Evolutionary conservation across 2,113 vertebrate species (phyloP).

Genomic region (Delphinus delphis): DNA sequence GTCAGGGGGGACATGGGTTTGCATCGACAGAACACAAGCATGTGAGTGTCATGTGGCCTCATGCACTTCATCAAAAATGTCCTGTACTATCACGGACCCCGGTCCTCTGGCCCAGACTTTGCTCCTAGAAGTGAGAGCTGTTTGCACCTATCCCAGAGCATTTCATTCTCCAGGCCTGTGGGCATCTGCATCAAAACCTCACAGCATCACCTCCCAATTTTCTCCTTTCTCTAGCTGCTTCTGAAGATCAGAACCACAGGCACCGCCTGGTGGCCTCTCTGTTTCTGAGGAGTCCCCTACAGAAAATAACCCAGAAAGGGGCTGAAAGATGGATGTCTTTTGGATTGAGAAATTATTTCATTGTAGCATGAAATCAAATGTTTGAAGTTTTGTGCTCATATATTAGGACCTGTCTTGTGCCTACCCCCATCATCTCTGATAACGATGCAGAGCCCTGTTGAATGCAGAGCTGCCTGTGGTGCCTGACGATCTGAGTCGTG

Average conservation of each 20-base stretch:
- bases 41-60: not conserved
- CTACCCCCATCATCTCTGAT: not conserved
- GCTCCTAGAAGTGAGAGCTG: not conserved
- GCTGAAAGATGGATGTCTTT: not conserved
- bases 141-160: not conserved
- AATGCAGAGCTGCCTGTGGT: not conserved
- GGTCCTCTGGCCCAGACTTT: not conserved
- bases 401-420: not conserved
- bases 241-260: slow-evolving; percentile 14
- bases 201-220: not conserved
- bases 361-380: not conserved
- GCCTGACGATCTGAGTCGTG: not conserved
- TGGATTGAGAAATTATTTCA: not conserved
- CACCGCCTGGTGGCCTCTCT: not conserved
- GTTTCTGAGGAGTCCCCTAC: not conserved
- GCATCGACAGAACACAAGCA: not conserved
- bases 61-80: not conserved
- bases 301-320: not conserved
- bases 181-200: not conserved
- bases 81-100: not conserved
- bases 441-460: not conserved
- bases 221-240: not conserved
- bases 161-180: not conserved
- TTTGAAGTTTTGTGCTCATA: not conserved
- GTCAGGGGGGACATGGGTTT: not conserved